Conservation (phyloP, 2,888 invertebrate species). For the Lymantria monacha region DNA sequence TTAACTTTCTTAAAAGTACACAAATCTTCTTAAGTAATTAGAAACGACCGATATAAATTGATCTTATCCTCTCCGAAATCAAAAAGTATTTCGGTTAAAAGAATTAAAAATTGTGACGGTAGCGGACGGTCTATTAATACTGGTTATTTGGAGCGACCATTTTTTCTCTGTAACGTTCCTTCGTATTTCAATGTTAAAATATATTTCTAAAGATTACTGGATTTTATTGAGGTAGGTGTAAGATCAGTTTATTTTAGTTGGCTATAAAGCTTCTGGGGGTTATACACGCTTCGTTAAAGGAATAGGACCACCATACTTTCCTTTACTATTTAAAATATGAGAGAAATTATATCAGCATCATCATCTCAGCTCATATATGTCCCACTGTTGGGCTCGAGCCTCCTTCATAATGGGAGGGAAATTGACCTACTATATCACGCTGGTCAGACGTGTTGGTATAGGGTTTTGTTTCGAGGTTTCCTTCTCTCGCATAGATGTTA, state of each 20-base stretch:
- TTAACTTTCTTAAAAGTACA: conserved; percentile 32
- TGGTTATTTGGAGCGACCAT: background rate
- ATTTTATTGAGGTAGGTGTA: conserved; percentile 2
- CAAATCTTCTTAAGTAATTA: conserved; percentile 33
- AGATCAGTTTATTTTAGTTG: conserved; percentile 14
- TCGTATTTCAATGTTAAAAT: background rate
- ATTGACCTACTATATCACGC: too few species aligned
- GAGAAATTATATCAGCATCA: too few species aligned
- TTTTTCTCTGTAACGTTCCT: background rate
- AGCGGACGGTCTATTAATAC: background rate
- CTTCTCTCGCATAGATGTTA: too few species aligned
- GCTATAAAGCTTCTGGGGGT: conserved; percentile 1
- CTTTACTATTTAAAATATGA: too few species aligned
- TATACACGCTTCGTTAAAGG: too few species aligned
- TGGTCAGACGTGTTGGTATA: too few species aligned
- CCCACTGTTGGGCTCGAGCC: too few species aligned
- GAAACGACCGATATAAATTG: conserved; percentile 17
- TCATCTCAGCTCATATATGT: too few species aligned
- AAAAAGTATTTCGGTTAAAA: background rate
- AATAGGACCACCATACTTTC: too few species aligned
- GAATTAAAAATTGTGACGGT: conserved; percentile 5
- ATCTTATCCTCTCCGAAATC: too few species aligned
- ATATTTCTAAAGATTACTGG: background rate
- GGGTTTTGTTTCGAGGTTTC: too few species aligned
- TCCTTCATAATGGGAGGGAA: too few species aligned